Conservation (phyloP, 2,113 vertebrate species). For the Percopsis transmontana region DNA sequence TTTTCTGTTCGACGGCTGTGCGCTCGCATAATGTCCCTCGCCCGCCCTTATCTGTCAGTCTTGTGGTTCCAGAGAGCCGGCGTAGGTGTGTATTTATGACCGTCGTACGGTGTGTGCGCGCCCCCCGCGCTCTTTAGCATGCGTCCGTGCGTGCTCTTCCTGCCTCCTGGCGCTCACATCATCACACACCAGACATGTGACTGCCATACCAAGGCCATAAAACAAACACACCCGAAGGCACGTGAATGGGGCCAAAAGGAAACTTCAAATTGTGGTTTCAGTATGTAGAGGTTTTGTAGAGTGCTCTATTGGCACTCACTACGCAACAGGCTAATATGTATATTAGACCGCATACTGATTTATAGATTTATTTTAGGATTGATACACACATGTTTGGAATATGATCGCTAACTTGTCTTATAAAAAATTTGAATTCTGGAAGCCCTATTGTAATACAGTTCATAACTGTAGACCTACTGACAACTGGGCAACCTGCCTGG, state of each 20-base stretch:
- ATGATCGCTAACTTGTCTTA: too few species aligned
- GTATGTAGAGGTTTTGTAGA: neutral
- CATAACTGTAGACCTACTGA: too few species aligned
- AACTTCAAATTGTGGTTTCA: neutral
- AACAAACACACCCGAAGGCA: conserved; percentile 37
- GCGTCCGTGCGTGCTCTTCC: conserved; percentile 27
- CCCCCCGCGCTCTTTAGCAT: neutral
- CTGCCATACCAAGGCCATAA: conserved; percentile 28
- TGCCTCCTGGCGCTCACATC: conserved; percentile 14
- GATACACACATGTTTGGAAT: neutral
- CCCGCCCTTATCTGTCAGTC: conserved; percentile 57
- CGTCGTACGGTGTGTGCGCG: conserved; percentile 25
- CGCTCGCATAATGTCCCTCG: conserved; percentile 56
- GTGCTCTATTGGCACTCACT: neutral
- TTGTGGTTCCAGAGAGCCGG: conserved; percentile 1
- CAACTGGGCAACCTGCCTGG: too few species aligned
- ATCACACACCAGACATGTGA: conserved; percentile 52
- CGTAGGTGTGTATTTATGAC: neutral
- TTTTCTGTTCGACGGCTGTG: conserved; percentile 46
- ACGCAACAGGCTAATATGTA: too few species aligned
- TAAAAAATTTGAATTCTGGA: too few species aligned
- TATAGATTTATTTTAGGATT: neutral
- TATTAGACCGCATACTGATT: too few species aligned
- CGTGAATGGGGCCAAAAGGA: neutral
- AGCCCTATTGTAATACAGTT: too few species aligned